Evolutionary conservation across 2,113 vertebrate species (phyloP).

Genomic region (Platysteira castanea): DNA sequence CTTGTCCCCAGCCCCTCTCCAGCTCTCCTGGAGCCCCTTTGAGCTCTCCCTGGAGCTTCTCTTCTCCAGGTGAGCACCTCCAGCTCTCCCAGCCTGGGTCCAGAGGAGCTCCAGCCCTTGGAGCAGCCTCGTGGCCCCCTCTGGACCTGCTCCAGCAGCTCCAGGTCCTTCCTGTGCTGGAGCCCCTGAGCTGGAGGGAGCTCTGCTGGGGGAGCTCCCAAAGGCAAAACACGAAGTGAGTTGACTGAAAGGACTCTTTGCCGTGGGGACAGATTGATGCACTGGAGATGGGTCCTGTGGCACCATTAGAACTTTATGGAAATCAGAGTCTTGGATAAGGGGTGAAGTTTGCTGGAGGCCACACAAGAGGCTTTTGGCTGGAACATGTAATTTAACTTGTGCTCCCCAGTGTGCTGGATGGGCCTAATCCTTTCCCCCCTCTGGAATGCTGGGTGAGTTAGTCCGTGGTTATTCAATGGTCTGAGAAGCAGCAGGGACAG

Average conservation of each 20-base stretch:
- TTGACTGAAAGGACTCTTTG: not conserved
- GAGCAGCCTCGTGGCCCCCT: accelerated
- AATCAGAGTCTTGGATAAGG: not conserved
- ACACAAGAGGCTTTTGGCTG: not conserved
- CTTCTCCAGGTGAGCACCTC: accelerated
- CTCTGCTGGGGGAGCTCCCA: not conserved
- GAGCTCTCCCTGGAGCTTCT: not conserved
- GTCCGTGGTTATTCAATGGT: not conserved
- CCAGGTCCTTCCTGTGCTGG: not conserved
- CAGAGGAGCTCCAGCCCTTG: not conserved
- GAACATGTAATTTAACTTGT: not conserved
- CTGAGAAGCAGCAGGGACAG: not conserved
- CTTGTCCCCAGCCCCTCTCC: not conserved
- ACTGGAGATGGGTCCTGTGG: not conserved
- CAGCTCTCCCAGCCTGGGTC: not conserved
- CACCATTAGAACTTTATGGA: not conserved
- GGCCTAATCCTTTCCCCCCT: not conserved
- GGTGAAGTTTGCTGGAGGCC: not conserved
- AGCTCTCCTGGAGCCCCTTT: not conserved
- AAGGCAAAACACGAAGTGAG: not conserved
- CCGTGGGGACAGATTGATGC: not conserved
- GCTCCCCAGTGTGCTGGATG: not conserved
- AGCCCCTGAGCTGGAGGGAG: not conserved
- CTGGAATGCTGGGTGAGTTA: accelerated
- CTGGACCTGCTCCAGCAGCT: not conserved